Conservation (phyloP, 2,888 invertebrate genomes). For the Meteorus cinctellus region DNA sequence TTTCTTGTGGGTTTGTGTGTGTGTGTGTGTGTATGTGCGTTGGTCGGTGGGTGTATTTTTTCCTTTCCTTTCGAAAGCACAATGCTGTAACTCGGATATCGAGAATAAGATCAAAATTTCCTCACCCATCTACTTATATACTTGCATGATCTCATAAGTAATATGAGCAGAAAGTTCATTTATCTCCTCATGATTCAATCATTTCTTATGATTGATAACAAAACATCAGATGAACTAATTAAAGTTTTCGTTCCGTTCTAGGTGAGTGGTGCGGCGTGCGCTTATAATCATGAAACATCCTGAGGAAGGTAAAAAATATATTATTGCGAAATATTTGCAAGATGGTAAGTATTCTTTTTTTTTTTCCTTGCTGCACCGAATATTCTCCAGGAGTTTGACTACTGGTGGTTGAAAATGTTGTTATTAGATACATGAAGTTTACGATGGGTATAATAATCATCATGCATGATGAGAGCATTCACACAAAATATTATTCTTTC, state of each 20-base stretch:
- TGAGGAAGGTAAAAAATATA: neutral
- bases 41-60: neutral
- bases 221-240: neutral
- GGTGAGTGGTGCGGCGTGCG: slow-evolving; percentile 20
- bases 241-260: slow-evolving; percentile 33
- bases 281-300: neutral
- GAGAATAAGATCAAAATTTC: neutral
- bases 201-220: neutral
- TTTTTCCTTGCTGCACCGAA: no score
- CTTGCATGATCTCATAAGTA: neutral
- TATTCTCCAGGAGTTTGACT: no score
- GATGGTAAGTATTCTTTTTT: no score
- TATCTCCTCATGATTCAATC: neutral
- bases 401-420: no score
- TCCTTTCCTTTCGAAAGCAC: neutral
- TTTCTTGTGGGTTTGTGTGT: neutral
- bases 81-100: slow-evolving; percentile 15
- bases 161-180: neutral
- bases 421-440: no score
- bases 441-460: no score
- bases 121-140: neutral
- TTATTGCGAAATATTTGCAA: no score
- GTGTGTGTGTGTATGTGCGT: no score
- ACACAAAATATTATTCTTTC: no score
- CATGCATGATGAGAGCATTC: no score